phyloP scores from a whole-genome alignment of 2,113 vertebrate genomes.

The Origma solitaria region DNA sequence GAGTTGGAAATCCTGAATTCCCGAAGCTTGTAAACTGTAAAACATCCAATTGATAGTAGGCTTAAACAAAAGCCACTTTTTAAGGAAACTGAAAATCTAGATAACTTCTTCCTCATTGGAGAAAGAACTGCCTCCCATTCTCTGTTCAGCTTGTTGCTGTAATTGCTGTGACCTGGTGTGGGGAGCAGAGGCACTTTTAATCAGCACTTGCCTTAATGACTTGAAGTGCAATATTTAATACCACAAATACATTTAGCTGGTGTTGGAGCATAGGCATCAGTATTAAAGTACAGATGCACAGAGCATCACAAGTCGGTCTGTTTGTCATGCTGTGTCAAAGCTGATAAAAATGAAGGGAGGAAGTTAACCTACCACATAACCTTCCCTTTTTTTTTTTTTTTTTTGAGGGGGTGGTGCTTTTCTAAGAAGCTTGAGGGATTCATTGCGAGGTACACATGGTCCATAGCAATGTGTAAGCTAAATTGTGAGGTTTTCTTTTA shows the following conservation, averaged over 20 bases:
- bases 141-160: not conserved
- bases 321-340: not conserved
- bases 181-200: not conserved
- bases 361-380: conserved; percentile 28
- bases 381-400: not conserved
- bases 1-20: not conserved
- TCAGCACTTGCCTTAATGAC: not conserved
- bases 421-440: conserved; percentile 28
- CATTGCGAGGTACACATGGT: not conserved
- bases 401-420: not conserved
- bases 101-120: not conserved
- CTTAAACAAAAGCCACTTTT: not conserved
- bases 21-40: not conserved
- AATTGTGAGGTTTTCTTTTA: conserved; percentile 9
- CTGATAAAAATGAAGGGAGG: conserved; percentile 29
- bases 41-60: not conserved
- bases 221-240: not conserved
- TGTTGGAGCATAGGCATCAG: not conserved
- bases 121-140: not conserved
- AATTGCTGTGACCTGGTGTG: not conserved
- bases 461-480: not conserved
- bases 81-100: not conserved
- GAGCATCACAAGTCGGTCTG: not conserved
- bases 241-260: not conserved
- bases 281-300: not conserved